These are phyloP conservation scores for Stylophora pistillata DNA, from an alignment of 64 coral and sea anemone species.

Conservation along the genomic window DNA sequence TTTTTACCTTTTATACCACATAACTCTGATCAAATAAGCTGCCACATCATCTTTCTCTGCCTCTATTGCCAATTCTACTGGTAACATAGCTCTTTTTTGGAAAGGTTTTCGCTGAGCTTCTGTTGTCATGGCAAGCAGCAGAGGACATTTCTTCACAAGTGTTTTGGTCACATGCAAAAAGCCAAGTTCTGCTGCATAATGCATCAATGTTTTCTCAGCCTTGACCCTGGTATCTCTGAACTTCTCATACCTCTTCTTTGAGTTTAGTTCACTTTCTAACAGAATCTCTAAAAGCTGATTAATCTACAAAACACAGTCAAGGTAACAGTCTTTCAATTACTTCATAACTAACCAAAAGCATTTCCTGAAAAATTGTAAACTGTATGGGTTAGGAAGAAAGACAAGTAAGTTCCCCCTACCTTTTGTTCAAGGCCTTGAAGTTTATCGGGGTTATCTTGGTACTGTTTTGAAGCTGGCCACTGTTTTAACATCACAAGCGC, in stretches of 20 bases:
- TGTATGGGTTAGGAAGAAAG: too few species aligned
- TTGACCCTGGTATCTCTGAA: conserved; percentile 66
- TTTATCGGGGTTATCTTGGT: conserved; percentile 62
- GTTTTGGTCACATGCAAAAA: conserved; percentile 68
- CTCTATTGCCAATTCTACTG: conserved; percentile 73
- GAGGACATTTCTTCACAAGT: conserved; percentile 68
- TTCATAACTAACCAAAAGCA: too few species aligned
- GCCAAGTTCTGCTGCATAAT: conserved; percentile 73
- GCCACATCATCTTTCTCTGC: conserved; percentile 77
- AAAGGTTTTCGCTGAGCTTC: conserved; percentile 54
- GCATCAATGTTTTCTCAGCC: conserved; percentile 55
- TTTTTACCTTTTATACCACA: conserved; percentile 77
- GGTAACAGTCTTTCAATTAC: too few species aligned
- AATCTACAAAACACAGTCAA: conserved; percentile 54
- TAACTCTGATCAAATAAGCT: conserved; percentile 59
- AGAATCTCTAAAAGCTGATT: conserved; percentile 79
- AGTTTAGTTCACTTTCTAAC: conserved; percentile 67
- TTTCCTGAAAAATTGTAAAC: too few species aligned
- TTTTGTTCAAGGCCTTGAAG: conserved; percentile 47
- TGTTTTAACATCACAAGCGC: conserved; percentile 62
- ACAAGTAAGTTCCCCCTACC: too few species aligned
- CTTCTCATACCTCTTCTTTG: conserved; percentile 72
- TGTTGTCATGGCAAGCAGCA: conserved; percentile 71
- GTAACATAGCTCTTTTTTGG: conserved; percentile 68
- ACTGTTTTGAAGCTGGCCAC: conserved; percentile 66